These are phyloP conservation scores for Callosobruchus maculatus DNA, from an alignment of 2,888 invertebrate genomes.

Conservation along the genomic window DNA sequence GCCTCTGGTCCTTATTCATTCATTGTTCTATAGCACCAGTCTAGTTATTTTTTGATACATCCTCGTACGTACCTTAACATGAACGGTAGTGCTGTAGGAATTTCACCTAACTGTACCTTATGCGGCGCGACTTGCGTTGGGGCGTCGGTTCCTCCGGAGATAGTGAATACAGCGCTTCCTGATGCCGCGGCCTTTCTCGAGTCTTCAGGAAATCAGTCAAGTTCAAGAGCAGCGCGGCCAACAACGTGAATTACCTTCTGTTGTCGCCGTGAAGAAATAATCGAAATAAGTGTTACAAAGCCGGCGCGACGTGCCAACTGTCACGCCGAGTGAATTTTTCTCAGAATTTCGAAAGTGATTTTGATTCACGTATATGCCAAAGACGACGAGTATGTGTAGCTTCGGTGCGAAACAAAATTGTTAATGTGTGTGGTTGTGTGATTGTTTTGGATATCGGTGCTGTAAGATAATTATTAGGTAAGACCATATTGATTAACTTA, in stretches of 20 bases:
- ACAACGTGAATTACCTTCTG: not conserved
- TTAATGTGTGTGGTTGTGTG: not conserved
- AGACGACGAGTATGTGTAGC: not conserved
- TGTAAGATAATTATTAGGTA: not conserved
- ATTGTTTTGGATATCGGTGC: not conserved
- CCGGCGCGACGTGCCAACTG: not conserved
- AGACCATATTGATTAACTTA: not conserved
- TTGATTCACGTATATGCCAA: not conserved
- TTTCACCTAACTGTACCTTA: constrained; percentile 16
- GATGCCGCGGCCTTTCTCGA: constrained; percentile 20
- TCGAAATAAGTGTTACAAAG: not conserved
- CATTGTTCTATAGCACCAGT: no score
- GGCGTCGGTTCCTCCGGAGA: constrained; percentile 9
- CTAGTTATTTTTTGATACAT: no score
- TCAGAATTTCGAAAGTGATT: not conserved
- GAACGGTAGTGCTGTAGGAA: constrained; percentile 3
- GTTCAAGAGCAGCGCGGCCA: constrained; percentile 24
- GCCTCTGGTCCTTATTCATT: no score
- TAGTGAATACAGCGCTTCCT: constrained; percentile 22
- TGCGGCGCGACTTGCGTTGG: not conserved
- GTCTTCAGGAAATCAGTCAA: constrained; percentile 21
- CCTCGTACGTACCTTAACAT: not conserved
- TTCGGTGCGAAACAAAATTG: not conserved
- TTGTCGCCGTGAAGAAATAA: not conserved
- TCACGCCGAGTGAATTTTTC: not conserved